Conservation (phyloP, 2,888 invertebrate genomes). For the Hydriomena furcata region DNA sequence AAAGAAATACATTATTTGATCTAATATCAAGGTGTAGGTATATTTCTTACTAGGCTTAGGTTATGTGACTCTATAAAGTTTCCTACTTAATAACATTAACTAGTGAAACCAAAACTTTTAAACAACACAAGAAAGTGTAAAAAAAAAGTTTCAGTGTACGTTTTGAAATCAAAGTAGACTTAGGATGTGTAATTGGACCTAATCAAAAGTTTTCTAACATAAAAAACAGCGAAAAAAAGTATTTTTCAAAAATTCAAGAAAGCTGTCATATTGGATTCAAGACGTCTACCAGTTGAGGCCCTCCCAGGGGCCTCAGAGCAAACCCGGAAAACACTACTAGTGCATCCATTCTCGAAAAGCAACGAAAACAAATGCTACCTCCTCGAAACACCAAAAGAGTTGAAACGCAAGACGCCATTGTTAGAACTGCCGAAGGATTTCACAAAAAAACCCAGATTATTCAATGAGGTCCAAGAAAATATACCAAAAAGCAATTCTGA, state of each 20-base stretch:
- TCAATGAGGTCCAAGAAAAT: constrained; percentile 25
- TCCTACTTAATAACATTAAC: too few species aligned
- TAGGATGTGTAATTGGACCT: too few species aligned
- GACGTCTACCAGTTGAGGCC: constrained; percentile 56
- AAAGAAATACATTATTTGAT: too few species aligned
- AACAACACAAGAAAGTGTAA: too few species aligned
- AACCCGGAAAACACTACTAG: constrained; percentile 60
- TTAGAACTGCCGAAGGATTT: constrained; percentile 62
- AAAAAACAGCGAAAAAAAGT: background rate
- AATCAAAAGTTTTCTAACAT: too few species aligned
- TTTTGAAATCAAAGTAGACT: too few species aligned
- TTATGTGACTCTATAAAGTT: too few species aligned
- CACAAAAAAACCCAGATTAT: constrained; percentile 63
- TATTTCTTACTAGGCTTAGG: too few species aligned
- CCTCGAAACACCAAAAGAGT: constrained; percentile 67
- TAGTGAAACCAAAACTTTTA: too few species aligned
- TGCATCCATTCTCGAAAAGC: constrained; percentile 56
- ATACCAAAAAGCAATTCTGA: constrained; percentile 17
- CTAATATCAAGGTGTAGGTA: too few species aligned
- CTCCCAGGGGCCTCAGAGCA: constrained; percentile 61
- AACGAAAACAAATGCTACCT: constrained; percentile 55
- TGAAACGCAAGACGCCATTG: constrained; percentile 64
- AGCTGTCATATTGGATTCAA: constrained; percentile 71
- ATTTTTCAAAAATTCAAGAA: background rate
- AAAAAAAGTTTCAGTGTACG: too few species aligned